Base-by-base conservation (phyloP, 1,140 invertebrate species). In the Zeugodacus cucurbitae region DNA sequence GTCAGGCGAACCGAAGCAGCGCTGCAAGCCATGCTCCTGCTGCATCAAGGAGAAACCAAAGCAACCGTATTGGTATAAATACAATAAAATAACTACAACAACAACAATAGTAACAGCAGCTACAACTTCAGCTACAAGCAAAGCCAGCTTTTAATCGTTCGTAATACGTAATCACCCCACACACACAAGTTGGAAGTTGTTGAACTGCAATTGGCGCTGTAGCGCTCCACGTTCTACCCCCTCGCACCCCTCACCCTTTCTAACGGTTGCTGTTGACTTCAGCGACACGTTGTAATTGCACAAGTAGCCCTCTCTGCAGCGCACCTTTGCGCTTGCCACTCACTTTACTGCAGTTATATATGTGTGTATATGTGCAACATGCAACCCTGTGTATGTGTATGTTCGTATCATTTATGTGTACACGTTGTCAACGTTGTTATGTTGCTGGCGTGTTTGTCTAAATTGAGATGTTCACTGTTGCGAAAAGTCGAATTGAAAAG, bases 401-500 rank as follows among this genome's bases (percentile, higher is more conserved):
- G 41, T 82, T 41, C 14, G 29, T 74, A 0, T 37, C 70, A 44
- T 78, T 78, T 82, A 48, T 82, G 41, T 82, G 41, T 48, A 34
- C 74, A 82, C 74, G 37, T 82, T 82, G 74, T 82, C 74, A 82
- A 82, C 37, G 41, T 54, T 82, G 74, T 82, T 82, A 82, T 82
- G 74, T 82, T 82, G 74, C 41, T 82, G 74, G 64, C 87, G 64
- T 87, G 87, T 87, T 70, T 74, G 87, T 74, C 87, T 78, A 87
- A 87, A 87, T 87, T 87, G 87, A 87, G 87, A 87, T 87, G 64
- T 74, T 87, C 87, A 87, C 62, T 87, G 62, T 87, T 87, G 87
- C 87, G 87, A 87, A 87, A 87, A 87, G 87, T 74, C 87, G 87
- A 74, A 87, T 87, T 74, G 87, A 87, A 87, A 87, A 87, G 87